Base-by-base conservation (phyloP, 2,113 vertebrate genomes). In the Ariopsis seemanni region DNA sequence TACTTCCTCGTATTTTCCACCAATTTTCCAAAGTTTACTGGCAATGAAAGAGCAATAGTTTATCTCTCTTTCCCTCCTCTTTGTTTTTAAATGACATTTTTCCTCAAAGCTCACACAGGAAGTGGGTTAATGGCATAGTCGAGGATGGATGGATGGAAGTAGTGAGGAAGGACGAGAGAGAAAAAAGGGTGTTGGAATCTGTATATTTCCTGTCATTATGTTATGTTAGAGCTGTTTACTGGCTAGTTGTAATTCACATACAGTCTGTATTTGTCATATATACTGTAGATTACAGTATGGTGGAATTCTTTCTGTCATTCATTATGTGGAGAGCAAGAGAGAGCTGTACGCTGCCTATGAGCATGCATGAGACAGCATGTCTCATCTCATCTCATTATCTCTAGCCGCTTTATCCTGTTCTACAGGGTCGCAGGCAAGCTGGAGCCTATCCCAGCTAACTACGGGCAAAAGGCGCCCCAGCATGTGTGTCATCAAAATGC, bases 61-160 rank as follows among this genome's bases (percentile, higher is more conserved):
- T 84, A 69, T 84, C 71, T 42, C 34, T 63, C 42, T 30, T 69
- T 4, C 42, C n/a, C 30, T 18, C 52, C 78, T 67, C 15, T 17
- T 78, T 81, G 6, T 62, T 63, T 72, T 84, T n/a, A 48, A 84
- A 62, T 81, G 22, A 72, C 55, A 25, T 65, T n/a, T 85, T 60
- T 90, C 91, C 92, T 85, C 93, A 93, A 94, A 90, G 90, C 95
- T 93, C 92, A 92, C 96, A 96, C 96, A 96, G 96, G 97, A 98
- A 97, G 95, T 96, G 88, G 93, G 95, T 95, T 97, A 97, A 97
- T 97, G 95, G 95, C 74, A 84, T 94, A 96, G 94, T 92, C 91
- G 94, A 95, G 95, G 91, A 94, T 93, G 91, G 90, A 92, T 90
- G 90, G 92, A 95, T 95, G 92, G 93, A 94, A 94, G 94, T 94